Evolutionary conservation across 2,888 invertebrate genomes (phyloP), one percentile per base, ranked within the genome.

Genomic region (Tetanocera ferruginea): DNA sequence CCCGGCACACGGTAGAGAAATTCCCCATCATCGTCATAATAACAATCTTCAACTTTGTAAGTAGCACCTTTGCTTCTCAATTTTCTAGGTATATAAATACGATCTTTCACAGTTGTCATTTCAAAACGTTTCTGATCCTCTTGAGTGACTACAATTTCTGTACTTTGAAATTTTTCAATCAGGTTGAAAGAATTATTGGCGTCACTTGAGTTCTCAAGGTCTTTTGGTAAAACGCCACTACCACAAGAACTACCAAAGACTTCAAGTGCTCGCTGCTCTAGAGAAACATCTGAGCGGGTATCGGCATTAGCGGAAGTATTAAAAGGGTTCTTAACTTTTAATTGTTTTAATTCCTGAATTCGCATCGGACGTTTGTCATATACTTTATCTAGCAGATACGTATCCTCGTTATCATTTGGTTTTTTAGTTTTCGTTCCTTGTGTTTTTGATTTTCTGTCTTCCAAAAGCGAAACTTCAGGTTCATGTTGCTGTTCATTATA

Each of bases 1-100:
- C 95, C 95, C 81, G 95, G 93, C 66, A 95, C 94, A 85, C 95
- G 91, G 87, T 95, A 96, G 76, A 96, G 90, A 90, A 96, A 95
- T 86, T 91, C 91, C 0, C 96, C 96, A 91, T 95, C 94, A 87
- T 93, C 92, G 86, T 95, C 95, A 89, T 96, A 96, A 87, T 93
- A 96, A 83, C 94, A 94, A 89, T 96, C 95, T 81, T 94, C 92
- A 0, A 95, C 91, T 89, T 93, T 94, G 85, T 95, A 96, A 9
- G 93, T 93, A 62, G 91, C 93, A 34, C 93, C 94, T 84, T 88
- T 89, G 82, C 92, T 93, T 82, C 91, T 92, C 51, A 93, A 90
- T 73, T 93, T 91, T 83, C 91, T 92, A 4, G 96, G 95, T 80
- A 96, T 95, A 82, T 91, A 91, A 80, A 96, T 95, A 84, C 90